These are phyloP conservation scores for Helicoverpa assulta DNA, from an alignment of 2,888 invertebrate genomes.

Conservation along the genomic window DNA sequence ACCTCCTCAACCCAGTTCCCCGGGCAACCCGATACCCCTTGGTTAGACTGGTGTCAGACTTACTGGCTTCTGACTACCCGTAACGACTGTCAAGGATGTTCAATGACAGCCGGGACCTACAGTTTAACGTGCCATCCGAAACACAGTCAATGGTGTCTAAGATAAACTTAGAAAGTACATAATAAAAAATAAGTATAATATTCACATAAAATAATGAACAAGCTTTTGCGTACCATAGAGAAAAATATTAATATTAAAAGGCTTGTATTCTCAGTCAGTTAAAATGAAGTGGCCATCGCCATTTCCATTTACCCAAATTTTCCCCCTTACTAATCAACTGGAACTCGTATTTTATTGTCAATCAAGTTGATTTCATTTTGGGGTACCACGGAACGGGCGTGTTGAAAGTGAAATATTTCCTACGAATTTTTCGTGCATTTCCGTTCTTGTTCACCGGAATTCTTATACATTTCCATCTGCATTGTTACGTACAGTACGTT, in stretches of 20 bases:
- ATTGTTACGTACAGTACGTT: constrained; percentile 14
- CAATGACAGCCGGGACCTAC: too few relatives aligned
- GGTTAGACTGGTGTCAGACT: too few relatives aligned
- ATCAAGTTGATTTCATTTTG: constrained; percentile 44
- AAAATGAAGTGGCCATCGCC: constrained; percentile 15
- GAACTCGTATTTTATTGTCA: constrained; percentile 35
- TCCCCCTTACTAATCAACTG: constrained; percentile 31
- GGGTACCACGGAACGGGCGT: constrained; percentile 10
- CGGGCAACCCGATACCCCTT: too few relatives aligned
- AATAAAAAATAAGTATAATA: neutral
- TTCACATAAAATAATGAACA: constrained; percentile 1
- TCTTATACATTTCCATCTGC: constrained; percentile 13
- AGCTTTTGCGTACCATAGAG: neutral
- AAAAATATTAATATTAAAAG: constrained; percentile 13
- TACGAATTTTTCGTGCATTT: constrained; percentile 18
- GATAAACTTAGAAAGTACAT: too few relatives aligned
- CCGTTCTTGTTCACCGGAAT: constrained; percentile 14
- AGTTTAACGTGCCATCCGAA: too few relatives aligned
- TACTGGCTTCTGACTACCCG: too few relatives aligned
- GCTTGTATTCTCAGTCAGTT: constrained; percentile 2
- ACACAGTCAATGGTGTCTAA: too few relatives aligned
- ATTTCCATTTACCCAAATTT: constrained; percentile 14
- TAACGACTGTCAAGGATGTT: too few relatives aligned
- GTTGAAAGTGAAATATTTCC: constrained; percentile 20
- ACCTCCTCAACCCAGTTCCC: too few relatives aligned